Conservation (phyloP, 1,140 invertebrate species). For the Sipha flava region DNA sequence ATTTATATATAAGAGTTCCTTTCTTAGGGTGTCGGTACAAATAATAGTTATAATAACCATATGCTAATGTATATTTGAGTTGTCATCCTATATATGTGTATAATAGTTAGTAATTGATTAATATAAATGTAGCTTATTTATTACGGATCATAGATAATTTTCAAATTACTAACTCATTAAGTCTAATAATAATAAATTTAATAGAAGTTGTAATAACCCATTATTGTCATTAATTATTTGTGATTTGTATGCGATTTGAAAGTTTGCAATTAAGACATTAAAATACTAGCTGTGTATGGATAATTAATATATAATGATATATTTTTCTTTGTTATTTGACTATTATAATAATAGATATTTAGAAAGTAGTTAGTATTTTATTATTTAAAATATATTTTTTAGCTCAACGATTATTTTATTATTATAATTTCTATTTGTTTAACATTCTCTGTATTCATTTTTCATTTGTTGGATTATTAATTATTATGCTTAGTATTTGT, state of each 20-base stretch:
- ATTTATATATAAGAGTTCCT: background rate
- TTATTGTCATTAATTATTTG: background rate
- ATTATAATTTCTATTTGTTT: background rate
- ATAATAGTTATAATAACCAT: background rate
- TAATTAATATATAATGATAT: background rate
- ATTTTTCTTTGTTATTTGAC: background rate
- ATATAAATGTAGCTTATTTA: background rate
- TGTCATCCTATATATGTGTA: background rate
- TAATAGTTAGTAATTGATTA: background rate
- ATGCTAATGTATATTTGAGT: background rate
- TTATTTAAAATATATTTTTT: background rate
- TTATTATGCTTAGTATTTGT: background rate
- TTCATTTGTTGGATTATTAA: background rate
- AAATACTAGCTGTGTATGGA: background rate
- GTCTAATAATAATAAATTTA: background rate
- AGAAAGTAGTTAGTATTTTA: background rate
- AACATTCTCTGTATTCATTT: background rate
- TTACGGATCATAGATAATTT: background rate
- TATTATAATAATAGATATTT: background rate
- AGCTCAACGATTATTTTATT: background rate
- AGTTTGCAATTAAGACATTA: background rate
- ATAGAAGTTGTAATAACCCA: background rate
- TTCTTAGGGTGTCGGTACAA: slow-evolving; percentile 12
- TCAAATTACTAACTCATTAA: background rate
- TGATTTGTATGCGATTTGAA: background rate